Base-by-base conservation (phyloP, 2,888 invertebrate genomes). In the Oscheius onirici region DNA sequence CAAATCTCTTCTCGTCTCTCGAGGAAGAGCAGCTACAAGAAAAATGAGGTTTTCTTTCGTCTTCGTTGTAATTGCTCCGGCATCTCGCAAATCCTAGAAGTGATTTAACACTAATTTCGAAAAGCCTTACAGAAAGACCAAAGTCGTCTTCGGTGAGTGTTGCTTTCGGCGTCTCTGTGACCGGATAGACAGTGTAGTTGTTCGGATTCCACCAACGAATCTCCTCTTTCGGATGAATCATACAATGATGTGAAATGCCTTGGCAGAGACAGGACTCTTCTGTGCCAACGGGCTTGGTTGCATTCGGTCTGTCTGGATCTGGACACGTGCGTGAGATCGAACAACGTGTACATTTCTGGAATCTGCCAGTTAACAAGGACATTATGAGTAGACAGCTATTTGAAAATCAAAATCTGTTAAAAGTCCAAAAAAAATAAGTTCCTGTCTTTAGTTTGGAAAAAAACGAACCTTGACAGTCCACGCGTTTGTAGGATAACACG, bases 21-120 rank as follows among this genome's bases (percentile, higher is more conserved):
- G 54, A 13, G 86, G 83, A 46, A 87, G 66, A 6, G 86, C 84
- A 2, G 87, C 85, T 15, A 87, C 87, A 28, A 86, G 54, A 60
- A 86, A 87, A 13, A 86, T 87, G 8, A 87, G 67, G 68, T 86
- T 87, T 66, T 87, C 87, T 60, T 85, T 86, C 0, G 87, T 84
- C 58, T 78, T 78, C 0, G 85, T 86, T n/a, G 87, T 87, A 15
- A 87, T 87, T 0, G 87, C 83, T 51, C 87, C 87, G 15, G 78
- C 79, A 57, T 86, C 87, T 72, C 81, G 75, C 17, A 86, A 58
- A 34, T 85, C 86, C 83, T 86, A 49, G 51, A 81, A 15, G n/a
- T 0, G 51, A 13, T 54, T 5, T 5, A 13, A 13, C 2, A 55
- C 11, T 17, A 43, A 44, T 24, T 26, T 46, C 10, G 8, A 6